These are phyloP conservation scores for Melinaea menophilus DNA, from an alignment of 2,888 invertebrate species.

Conservation along the genomic window DNA sequence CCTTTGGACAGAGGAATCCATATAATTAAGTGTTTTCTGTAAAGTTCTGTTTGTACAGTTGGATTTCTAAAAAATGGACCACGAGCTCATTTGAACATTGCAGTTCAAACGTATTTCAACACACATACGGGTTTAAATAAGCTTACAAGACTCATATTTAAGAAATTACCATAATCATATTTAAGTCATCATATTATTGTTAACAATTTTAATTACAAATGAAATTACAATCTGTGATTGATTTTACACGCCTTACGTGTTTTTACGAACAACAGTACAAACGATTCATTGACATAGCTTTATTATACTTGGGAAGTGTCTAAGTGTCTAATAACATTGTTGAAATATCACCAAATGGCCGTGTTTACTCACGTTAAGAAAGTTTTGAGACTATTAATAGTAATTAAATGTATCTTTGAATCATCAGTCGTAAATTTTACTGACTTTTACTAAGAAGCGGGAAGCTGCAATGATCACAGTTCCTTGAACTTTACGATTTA, in stretches of 20 bases:
- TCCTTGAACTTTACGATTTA: slow-evolving; percentile 6
- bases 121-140: no score
- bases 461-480: background rate
- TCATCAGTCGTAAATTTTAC: background rate
- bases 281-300: no score
- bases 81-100: background rate
- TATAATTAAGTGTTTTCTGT: background rate
- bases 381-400: slow-evolving; percentile 4
- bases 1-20: no score
- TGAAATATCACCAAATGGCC: background rate
- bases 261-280: no score
- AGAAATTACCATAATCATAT: no score
- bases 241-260: no score
- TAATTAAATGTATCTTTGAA: background rate
- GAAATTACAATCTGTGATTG: no score
- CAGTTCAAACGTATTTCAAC: no score
- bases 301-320: no score
- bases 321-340: background rate
- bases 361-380: background rate
- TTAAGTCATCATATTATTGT: no score
- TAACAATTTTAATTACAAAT: no score
- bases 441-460: background rate
- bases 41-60: background rate
- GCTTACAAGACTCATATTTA: no score
- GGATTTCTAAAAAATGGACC: background rate